These are phyloP conservation scores for Vandiemenella viatica DNA, from an alignment of 2,888 invertebrate species.

Conservation along the genomic window DNA sequence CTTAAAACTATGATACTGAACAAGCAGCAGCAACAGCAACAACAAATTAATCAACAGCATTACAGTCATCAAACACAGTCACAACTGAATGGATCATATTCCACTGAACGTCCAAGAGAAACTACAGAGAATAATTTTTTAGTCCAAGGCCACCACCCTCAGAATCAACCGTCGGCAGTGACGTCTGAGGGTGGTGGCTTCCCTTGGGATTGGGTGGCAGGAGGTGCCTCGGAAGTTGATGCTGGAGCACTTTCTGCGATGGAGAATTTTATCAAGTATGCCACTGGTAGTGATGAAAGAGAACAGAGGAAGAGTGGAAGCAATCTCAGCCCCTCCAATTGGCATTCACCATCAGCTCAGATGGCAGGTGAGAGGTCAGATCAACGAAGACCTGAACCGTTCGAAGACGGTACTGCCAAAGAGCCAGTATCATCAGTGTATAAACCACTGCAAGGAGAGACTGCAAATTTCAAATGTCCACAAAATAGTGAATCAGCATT, in stretches of 20 bases:
- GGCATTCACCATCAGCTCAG: conserved; percentile 12
- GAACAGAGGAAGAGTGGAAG: neutral
- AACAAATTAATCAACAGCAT: conserved; percentile 21
- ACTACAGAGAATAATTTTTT: conserved; percentile 59
- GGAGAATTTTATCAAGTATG: conserved; percentile 30
- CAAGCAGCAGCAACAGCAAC: conserved; percentile 37
- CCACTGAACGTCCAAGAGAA: conserved; percentile 2
- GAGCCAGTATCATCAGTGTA: conserved; percentile 1
- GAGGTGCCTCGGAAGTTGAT: conserved; percentile 16
- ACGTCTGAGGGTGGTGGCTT: conserved; percentile 57
- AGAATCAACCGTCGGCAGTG: conserved; percentile 38
- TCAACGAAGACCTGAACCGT: neutral
- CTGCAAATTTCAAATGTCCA: too few species aligned
- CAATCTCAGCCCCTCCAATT: conserved; percentile 14
- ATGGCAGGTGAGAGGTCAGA: neutral
- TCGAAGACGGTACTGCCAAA: neutral
- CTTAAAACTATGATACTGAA: conserved; percentile 84
- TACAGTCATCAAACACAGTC: neutral
- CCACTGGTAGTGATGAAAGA: conserved; percentile 20
- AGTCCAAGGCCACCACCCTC: conserved; percentile 96
- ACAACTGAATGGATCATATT: neutral
- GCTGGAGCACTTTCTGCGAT: conserved; percentile 27
- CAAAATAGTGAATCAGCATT: too few species aligned
- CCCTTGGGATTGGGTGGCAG: conserved; percentile 39
- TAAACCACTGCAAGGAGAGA: too few species aligned